A percentile compares a stretch with the other conserved stretches of the same genome.
These are phyloP conservation scores for Sisyra nigra DNA, from an alignment of 2,888 invertebrate species.

Conservation along the genomic window DNA sequence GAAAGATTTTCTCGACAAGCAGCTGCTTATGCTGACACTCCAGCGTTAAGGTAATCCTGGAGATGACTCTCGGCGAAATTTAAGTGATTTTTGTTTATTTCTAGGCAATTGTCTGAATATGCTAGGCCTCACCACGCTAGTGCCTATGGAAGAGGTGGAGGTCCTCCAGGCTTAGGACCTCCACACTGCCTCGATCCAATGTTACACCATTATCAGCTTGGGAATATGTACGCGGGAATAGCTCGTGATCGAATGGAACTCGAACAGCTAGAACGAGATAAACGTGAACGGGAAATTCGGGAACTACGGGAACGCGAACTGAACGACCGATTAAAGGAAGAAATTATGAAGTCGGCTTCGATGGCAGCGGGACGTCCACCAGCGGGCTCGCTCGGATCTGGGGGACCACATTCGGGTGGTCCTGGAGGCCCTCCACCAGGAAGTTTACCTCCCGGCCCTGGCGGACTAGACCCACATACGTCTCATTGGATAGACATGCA, in stretches of 20 bases:
- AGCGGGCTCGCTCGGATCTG: slow-evolving; percentile 17
- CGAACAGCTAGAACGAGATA: slow-evolving; percentile 52
- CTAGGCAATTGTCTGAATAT: slow-evolving; percentile 76
- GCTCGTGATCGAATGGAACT: slow-evolving; percentile 33
- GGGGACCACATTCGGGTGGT: slow-evolving; percentile 1
- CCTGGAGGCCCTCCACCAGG: slow-evolving; percentile 12
- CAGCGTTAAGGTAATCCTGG: slow-evolving; percentile 75
- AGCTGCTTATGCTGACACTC: slow-evolving; percentile 70
- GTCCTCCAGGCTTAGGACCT: not conserved
- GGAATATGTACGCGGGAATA: slow-evolving; percentile 62
- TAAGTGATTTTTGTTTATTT: not conserved
- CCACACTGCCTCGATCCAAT: slow-evolving; percentile 64
- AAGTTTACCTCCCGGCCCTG: slow-evolving; percentile 23
- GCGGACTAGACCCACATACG: slow-evolving; percentile 46
- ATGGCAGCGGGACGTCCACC: slow-evolving; percentile 37
- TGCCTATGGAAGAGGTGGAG: slow-evolving; percentile 6
- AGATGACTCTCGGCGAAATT: slow-evolving; percentile 24
- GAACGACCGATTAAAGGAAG: slow-evolving; percentile 76
- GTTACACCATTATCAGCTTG: slow-evolving; percentile 66
- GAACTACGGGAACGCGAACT: slow-evolving; percentile 66
- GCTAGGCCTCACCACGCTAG: slow-evolving; percentile 59
- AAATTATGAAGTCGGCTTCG: slow-evolving; percentile 58
- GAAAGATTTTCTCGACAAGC: slow-evolving; percentile 48
- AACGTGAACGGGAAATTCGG: slow-evolving; percentile 58
- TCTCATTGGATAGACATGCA: slow-evolving; percentile 74